Conservation (phyloP, 2,113 vertebrate species). For the Callionymus lyra region DNA sequence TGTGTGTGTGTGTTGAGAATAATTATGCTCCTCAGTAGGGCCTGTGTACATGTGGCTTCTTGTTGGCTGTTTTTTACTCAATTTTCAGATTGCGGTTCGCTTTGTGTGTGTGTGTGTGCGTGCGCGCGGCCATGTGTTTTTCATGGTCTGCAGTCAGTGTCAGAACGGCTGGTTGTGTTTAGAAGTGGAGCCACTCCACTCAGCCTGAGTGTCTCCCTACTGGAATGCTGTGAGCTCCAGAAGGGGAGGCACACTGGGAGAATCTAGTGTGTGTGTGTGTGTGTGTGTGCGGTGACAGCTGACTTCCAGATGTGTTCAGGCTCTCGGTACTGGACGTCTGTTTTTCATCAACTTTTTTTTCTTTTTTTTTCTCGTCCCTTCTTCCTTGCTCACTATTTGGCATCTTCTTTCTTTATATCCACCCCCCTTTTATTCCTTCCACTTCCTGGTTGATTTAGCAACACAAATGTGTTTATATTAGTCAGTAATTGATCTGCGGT, state of each 20-base stretch:
- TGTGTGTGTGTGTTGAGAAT: slow-evolving; percentile 7
- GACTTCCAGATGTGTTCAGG: slow-evolving; percentile 69
- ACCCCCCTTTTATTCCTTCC: not conserved
- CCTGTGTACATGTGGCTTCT: slow-evolving; percentile 19
- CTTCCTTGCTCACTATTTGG: slow-evolving; percentile 11
- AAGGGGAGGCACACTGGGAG: slow-evolving; percentile 38
- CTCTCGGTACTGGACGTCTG: slow-evolving; percentile 52
- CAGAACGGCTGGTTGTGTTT: slow-evolving; percentile 61
- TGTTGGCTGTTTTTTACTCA: slow-evolving; percentile 30
- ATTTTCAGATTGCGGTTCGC: slow-evolving; percentile 26
- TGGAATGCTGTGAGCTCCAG: slow-evolving; percentile 61
- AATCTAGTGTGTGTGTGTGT: slow-evolving; percentile 16
- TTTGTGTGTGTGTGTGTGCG: slow-evolving; percentile 4
- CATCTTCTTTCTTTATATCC: slow-evolving; percentile 6
- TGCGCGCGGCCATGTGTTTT: slow-evolving; percentile 9
- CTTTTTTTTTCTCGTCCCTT: slow-evolving; percentile 1
- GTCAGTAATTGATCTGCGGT: slow-evolving; percentile 2
- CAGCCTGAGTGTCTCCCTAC: slow-evolving; percentile 65
- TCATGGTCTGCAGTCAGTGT: slow-evolving; percentile 40
- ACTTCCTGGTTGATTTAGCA: no score
- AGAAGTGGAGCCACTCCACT: slow-evolving; percentile 60
- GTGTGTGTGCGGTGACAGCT: slow-evolving; percentile 62
- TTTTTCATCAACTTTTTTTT: slow-evolving; percentile 53
- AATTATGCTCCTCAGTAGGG: slow-evolving; percentile 20
- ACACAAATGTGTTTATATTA: no score